These are phyloP conservation scores for Nephrotoma guestfalica DNA, from an alignment of 2,888 invertebrate species.

Conservation along the genomic window DNA sequence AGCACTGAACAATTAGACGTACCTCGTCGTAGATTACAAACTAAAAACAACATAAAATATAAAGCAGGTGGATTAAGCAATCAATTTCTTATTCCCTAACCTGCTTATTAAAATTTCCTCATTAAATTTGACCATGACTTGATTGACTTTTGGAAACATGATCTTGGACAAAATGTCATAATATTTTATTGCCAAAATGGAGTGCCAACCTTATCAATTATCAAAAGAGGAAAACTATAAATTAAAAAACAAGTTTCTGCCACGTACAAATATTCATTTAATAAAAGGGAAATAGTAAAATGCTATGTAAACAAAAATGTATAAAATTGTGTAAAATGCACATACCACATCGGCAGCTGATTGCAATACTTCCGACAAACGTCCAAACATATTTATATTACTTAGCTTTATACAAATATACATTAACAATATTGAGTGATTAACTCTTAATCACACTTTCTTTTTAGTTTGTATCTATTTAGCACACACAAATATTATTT, in stretches of 20 bases:
- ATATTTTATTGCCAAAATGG: not conserved
- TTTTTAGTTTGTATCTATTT: not conserved
- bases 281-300: not conserved
- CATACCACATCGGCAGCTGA: slow-evolving; percentile 38
- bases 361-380: slow-evolving; percentile 41
- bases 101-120: too few relatives aligned
- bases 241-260: not conserved
- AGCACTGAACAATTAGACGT: too few relatives aligned
- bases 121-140: not conserved
- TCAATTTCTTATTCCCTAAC: too few relatives aligned
- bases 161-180: not conserved
- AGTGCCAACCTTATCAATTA: not conserved
- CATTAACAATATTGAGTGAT: not conserved
- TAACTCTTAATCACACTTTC: not conserved
- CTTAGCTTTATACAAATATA: not conserved
- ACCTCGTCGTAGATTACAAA: too few relatives aligned
- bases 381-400: slow-evolving; percentile 32
- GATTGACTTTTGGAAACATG: not conserved
- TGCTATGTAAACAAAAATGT: not conserved
- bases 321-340: slow-evolving; percentile 2
- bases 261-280: not conserved
- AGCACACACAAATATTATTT: not conserved
- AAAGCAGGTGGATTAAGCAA: too few relatives aligned
- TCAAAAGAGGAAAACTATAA: not conserved
- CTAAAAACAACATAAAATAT: too few relatives aligned